Evolutionary conservation across 1,140 invertebrate genomes (phyloP).

Genomic region (Saccostrea echinata): DNA sequence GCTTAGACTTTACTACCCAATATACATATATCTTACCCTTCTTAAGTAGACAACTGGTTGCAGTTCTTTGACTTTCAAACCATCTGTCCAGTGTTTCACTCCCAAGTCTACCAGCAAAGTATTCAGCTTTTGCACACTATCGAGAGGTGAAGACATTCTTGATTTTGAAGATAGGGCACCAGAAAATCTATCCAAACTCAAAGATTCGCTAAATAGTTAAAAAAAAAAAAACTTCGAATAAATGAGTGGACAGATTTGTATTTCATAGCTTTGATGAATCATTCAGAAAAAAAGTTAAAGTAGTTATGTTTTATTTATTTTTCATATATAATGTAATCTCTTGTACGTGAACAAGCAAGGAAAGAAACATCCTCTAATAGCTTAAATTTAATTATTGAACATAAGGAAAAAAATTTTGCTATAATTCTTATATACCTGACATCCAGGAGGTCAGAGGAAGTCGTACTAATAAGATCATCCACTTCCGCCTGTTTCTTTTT

Average conservation of each 20-base stretch:
- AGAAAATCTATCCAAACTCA: constrained; percentile 19
- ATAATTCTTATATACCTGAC: background rate
- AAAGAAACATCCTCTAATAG: background rate
- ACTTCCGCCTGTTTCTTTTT: constrained; percentile 8
- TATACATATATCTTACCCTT: background rate
- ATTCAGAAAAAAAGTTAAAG: background rate
- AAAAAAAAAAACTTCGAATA: background rate
- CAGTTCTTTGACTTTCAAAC: background rate
- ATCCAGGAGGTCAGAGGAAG: constrained; percentile 37
- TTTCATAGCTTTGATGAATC: background rate
- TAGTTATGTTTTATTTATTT: background rate
- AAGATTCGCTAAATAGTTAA: background rate
- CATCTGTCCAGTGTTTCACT: constrained; percentile 32
- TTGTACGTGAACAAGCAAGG: background rate
- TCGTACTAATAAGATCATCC: constrained; percentile 36
- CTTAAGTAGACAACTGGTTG: constrained; percentile 19
- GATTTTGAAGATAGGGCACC: background rate
- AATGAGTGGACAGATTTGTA: background rate
- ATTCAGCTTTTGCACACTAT: background rate
- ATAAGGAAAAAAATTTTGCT: background rate
- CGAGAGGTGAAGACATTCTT: background rate
- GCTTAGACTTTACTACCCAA: background rate
- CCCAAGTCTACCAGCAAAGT: background rate
- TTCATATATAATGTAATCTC: too few relatives aligned
- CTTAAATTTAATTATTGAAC: background rate